Evolutionary conservation across 1,140 invertebrate species (phyloP).

Genomic region (Cydia splendana): DNA sequence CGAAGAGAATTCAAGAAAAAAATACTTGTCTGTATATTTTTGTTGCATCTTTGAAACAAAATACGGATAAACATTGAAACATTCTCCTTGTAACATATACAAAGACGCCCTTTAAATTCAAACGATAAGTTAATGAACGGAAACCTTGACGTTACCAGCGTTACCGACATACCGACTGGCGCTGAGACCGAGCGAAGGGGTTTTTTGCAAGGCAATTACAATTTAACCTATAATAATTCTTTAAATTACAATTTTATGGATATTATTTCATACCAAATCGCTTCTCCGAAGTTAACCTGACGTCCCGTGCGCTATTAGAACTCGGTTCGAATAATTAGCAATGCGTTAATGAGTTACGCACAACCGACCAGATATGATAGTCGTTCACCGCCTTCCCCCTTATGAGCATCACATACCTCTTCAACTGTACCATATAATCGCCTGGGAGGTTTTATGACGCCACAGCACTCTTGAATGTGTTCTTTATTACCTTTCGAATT

Average conservation of each 20-base stretch:
- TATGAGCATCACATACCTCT: slow-evolving; percentile 35
- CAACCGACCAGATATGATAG: slow-evolving; percentile 52
- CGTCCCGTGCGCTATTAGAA: slow-evolving; percentile 59
- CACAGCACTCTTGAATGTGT: slow-evolving; percentile 41
- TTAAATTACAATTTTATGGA: slow-evolving; percentile 36
- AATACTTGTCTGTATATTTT: too few species aligned
- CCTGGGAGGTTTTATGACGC: slow-evolving; percentile 46
- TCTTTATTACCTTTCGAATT: slow-evolving; percentile 47
- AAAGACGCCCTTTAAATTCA: slow-evolving; percentile 34
- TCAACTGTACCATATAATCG: slow-evolving; percentile 47
- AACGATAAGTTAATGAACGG: slow-evolving; percentile 37
- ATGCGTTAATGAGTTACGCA: slow-evolving; percentile 69
- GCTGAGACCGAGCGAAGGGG: slow-evolving; percentile 19
- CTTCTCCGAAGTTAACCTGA: slow-evolving; percentile 65
- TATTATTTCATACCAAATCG: slow-evolving; percentile 57
- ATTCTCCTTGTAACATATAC: slow-evolving; percentile 33
- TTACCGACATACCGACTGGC: slow-evolving; percentile 31
- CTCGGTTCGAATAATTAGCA: slow-evolving; percentile 64
- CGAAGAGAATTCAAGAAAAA: too few species aligned
- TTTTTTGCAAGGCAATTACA: slow-evolving; percentile 28
- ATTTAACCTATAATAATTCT: not conserved
- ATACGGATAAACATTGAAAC: slow-evolving; percentile 6
- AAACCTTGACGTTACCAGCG: slow-evolving; percentile 37
- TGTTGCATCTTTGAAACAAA: slow-evolving; percentile 10
- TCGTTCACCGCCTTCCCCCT: slow-evolving; percentile 29